A percentile compares a stretch with the other conserved stretches of the same genome.
phyloP scores from a whole-genome alignment of 2,113 vertebrate species.

The Alaudala cheleensis region DNA sequence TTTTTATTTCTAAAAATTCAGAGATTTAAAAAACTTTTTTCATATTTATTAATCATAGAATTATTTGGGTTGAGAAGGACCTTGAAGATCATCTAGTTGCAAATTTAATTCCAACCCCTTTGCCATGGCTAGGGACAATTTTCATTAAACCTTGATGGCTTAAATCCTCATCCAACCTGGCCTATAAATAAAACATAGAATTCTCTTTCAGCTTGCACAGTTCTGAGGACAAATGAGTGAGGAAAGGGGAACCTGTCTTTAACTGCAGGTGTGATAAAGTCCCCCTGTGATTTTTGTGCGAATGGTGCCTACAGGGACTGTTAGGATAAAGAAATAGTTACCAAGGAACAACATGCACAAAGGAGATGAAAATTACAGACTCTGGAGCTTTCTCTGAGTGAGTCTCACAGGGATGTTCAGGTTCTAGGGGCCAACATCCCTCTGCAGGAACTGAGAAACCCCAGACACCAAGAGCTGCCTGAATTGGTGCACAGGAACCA shows the following conservation, averaged over 20 bases:
- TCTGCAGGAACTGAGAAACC: neutral
- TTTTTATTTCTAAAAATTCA: neutral
- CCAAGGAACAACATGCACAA: neutral
- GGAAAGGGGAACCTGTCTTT: neutral
- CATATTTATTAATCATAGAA: neutral
- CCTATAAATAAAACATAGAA: neutral
- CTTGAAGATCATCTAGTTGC: neutral
- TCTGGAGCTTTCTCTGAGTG: neutral
- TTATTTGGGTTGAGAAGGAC: neutral
- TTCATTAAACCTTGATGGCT: neutral
- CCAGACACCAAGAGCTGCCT: neutral
- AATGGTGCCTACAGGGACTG: neutral
- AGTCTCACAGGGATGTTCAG: neutral
- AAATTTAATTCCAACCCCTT: neutral
- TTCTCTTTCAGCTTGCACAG: neutral
- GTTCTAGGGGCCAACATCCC: neutral
- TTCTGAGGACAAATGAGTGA: neutral
- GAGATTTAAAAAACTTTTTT: neutral
- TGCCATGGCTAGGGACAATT: neutral
- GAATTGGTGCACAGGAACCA: neutral
- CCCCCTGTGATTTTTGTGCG: neutral
- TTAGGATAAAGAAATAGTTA: neutral
- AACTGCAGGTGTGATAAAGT: neutral
- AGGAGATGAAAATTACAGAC: neutral
- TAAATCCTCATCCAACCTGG: neutral